Evolutionary conservation across 2,888 invertebrate genomes (phyloP), one percentile per base, ranked within the genome.

Genomic region (Amblyteles armatorius): DNA sequence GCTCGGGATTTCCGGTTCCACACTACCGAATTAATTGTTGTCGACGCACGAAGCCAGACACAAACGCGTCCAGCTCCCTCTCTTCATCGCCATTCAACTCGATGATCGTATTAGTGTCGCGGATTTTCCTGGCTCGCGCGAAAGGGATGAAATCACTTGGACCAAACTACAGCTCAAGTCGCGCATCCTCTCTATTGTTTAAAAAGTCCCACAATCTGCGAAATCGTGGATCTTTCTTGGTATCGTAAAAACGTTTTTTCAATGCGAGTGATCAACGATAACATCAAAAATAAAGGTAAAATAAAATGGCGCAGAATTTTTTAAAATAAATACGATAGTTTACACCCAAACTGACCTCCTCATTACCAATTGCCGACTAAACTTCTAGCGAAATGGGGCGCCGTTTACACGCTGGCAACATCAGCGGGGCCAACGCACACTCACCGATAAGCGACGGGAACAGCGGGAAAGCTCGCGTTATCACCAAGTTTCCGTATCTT

Each of bases 401-500:
- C 63, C 44, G 44, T 57, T 44, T 60, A 57, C 55, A 69, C 52
- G 36, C 26, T 57, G 29, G 52, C 57, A 65, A 48, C 71, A 71
- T 78, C 67, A 79, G 63, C 63, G 68, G 36, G 63, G 52, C 44
- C 50, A 48, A 44, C 69, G 40, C 44, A 68, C 68, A 72, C 68
- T n/a, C 57, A 40, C 29, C 26, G 55, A 16, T 40, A 44, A 67
- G 57, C 44, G 69, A 79, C 65, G 44, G 63, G 36, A 77, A 77
- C 74, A 63, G 69, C 72, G 44, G 73, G 48, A 69, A 69, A 76
- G 73, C 71, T 73, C 79, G 67, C 48, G 19, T 74, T 67, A 76
- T 65, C 50, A 57, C 67, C 57, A 84, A 87, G 82, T 86, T 87
- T 86, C 73, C 80, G 68, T 82, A 82, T 86, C 79, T 79, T 29